Evolutionary conservation across 53 echinoderm and acorn worm species (phyloP).

Genomic region (Paracentrotus lividus): DNA sequence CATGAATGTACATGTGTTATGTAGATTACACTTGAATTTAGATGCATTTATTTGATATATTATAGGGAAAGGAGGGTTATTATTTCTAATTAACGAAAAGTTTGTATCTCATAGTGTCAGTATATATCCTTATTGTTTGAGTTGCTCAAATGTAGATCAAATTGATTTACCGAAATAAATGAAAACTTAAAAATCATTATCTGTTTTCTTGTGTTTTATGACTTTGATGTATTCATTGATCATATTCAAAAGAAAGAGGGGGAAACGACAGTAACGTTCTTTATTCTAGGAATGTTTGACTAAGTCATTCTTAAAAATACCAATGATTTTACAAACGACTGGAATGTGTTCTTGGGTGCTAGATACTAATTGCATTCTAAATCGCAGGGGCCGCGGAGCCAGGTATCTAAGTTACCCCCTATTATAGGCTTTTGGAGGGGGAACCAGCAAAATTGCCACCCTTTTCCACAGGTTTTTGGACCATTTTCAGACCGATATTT

Average conservation of each 20-base stretch:
- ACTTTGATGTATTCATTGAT: not conserved
- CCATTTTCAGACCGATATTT: too few relatives aligned
- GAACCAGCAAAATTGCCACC: too few relatives aligned
- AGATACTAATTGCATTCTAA: too few relatives aligned
- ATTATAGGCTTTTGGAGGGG: too few relatives aligned
- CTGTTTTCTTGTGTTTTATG: not conserved
- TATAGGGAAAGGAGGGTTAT: slow-evolving; percentile 33
- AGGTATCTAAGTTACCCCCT: too few relatives aligned
- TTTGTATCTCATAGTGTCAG: slow-evolving; percentile 13
- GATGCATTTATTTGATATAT: slow-evolving; percentile 25
- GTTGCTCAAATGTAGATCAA: slow-evolving; percentile 19
- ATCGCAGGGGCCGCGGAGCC: too few relatives aligned
- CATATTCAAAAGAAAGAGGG: not conserved
- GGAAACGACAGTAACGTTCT: too few relatives aligned
- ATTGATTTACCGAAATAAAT: slow-evolving; percentile 18
- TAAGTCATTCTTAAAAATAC: too few relatives aligned
- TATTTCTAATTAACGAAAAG: not conserved
- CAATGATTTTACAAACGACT: too few relatives aligned
- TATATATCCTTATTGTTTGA: slow-evolving; percentile 2
- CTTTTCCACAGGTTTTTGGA: too few relatives aligned
- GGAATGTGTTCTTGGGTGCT: too few relatives aligned
- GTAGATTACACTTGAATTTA: slow-evolving; percentile 10
- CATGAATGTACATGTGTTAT: slow-evolving; percentile 37
- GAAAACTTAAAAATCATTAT: not conserved
- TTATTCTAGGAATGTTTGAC: too few relatives aligned